Conservation (phyloP, 2,797 vertebrate species). For the Huso huso region DNA sequence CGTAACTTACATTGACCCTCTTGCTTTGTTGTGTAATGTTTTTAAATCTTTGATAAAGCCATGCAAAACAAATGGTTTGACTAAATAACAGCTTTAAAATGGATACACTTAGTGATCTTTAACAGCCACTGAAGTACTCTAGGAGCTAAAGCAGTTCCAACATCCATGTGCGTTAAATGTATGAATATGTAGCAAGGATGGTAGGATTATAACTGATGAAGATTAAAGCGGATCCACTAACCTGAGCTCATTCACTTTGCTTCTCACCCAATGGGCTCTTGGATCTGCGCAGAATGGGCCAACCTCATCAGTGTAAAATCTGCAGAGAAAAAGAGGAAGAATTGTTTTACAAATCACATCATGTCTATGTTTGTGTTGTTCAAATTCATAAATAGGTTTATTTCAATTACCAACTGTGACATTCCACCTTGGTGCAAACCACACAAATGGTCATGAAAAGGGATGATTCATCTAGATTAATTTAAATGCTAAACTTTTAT, state of each 20-base stretch:
- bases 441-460: background rate
- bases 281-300: background rate
- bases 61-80: no score
- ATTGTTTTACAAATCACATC: background rate
- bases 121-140: no score
- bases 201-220: no score
- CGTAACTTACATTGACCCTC: no score
- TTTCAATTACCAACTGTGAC: background rate
- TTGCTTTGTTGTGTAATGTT: no score
- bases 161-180: no score
- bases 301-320: background rate
- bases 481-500: background rate
- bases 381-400: background rate
- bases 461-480: background rate
- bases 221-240: no score
- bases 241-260: background rate
- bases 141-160: no score
- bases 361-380: background rate
- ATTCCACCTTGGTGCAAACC: background rate
- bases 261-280: background rate
- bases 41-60: no score
- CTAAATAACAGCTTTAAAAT: no score
- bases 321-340: background rate
- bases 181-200: no score
- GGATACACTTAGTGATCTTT: no score